Evolutionary conservation across 2,797 vertebrate genomes (phyloP).

Genomic region (Galagoides demidoff): DNA sequence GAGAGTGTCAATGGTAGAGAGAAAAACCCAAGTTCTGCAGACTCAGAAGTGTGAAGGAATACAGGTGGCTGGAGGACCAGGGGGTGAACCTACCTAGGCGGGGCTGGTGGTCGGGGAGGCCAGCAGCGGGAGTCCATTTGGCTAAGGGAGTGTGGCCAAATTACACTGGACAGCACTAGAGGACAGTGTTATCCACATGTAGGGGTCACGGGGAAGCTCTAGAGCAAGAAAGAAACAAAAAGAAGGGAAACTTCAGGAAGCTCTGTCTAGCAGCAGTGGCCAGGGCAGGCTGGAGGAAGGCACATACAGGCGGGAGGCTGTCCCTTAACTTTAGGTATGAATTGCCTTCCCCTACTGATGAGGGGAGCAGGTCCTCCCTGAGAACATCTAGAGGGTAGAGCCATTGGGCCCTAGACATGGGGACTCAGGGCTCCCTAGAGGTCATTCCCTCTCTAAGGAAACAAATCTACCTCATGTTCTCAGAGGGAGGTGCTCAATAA

Average conservation of each 20-base stretch:
- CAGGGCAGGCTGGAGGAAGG: not conserved
- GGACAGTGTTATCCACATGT: not conserved
- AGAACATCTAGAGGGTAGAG: not conserved
- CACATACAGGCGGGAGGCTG: not conserved
- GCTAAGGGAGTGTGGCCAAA: not conserved
- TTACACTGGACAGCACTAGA: not conserved
- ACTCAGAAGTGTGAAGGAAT: not conserved
- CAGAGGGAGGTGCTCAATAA: not conserved
- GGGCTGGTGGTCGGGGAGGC: not conserved
- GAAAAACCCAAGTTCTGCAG: not conserved
- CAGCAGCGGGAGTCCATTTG: not conserved
- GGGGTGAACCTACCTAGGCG: fast-evolving
- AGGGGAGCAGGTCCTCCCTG: not conserved
- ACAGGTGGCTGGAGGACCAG: not conserved
- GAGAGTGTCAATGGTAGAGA: not conserved
- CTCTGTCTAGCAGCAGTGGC: not conserved
- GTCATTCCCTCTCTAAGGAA: not conserved
- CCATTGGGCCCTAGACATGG: not conserved
- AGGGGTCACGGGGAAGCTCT: not conserved
- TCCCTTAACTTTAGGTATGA: not conserved
- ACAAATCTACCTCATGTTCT: not conserved
- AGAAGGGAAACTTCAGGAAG: not conserved
- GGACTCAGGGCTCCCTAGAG: not conserved
- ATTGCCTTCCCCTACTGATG: not conserved
- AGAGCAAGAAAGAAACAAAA: not conserved